A percentile compares a stretch with the other conserved stretches of the same genome.
phyloP scores from a whole-genome alignment of 2,797 vertebrate genomes.

The Jordanella pulchra region DNA sequence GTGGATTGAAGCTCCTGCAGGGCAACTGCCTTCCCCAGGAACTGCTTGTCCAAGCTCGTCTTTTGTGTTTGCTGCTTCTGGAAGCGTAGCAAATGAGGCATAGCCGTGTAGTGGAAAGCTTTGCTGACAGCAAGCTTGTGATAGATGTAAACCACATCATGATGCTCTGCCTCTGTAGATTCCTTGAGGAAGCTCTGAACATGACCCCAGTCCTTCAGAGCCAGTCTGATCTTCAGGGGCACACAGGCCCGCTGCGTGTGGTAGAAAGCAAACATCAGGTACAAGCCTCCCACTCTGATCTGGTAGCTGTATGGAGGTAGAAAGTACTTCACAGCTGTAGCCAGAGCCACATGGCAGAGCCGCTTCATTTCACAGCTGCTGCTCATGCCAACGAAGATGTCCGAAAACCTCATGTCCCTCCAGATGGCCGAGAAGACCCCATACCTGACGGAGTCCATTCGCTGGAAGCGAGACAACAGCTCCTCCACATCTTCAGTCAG shows the following conservation, averaged over 20 bases:
- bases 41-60: slow-evolving; percentile 11
- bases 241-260: slow-evolving; percentile 46
- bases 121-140: slow-evolving; percentile 44
- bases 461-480: slow-evolving; percentile 66
- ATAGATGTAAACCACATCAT: slow-evolving; percentile 63
- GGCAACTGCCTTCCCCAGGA: slow-evolving; percentile 25
- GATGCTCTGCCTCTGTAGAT: slow-evolving; percentile 30
- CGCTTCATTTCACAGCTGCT: slow-evolving; percentile 37
- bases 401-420: slow-evolving; percentile 60
- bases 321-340: slow-evolving; percentile 68
- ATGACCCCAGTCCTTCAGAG: slow-evolving; percentile 57
- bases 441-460: slow-evolving; percentile 49
- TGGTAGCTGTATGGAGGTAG: slow-evolving; percentile 70
- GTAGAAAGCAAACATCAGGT: slow-evolving; percentile 67
- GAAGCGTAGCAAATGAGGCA: slow-evolving; percentile 64
- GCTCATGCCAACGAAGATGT: slow-evolving; percentile 42
- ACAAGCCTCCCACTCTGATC: slow-evolving; percentile 68
- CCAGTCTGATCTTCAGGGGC: slow-evolving; percentile 46
- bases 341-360: slow-evolving; percentile 52
- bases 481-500: slow-evolving; percentile 73
- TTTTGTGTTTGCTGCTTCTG: slow-evolving; percentile 43
- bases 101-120: slow-evolving; percentile 62
- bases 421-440: slow-evolving; percentile 61
- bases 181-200: slow-evolving; percentile 59
- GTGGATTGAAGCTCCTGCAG: slow-evolving; percentile 49